A percentile compares a stretch with the other conserved stretches of the same genome.
Evolutionary conservation across 2,888 invertebrate genomes (phyloP).

Genomic region (Rhingia rostrata): DNA sequence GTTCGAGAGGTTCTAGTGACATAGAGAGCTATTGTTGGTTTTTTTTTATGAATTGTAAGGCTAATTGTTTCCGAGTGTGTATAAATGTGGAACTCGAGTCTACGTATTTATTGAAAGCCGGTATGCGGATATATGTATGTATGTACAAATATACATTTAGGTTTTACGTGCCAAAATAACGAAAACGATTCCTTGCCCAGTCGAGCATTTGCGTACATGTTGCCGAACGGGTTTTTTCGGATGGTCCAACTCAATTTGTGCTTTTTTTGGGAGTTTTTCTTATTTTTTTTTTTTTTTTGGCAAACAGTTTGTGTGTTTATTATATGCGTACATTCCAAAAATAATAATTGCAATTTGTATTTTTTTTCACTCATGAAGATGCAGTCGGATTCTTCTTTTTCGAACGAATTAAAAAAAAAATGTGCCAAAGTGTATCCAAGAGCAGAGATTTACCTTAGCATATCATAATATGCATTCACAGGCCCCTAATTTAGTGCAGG

Average conservation of each 20-base stretch:
- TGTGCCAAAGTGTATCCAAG: no score
- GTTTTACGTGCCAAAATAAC: background rate
- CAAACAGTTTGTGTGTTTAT: no score
- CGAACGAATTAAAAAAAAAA: no score
- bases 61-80: background rate
- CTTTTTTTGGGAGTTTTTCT: no score
- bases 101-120: background rate
- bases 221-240: background rate
- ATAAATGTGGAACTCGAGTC: background rate
- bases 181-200: background rate
- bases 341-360: no score
- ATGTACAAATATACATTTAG: background rate
- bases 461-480: no score
- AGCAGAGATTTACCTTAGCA: no score
- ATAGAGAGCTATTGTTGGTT: background rate
- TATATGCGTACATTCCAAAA: no score
- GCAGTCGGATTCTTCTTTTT: no score
- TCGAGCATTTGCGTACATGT: background rate
- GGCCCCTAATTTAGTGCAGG: no score
- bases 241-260: background rate
- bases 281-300: no score
- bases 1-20: background rate
- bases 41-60: background rate
- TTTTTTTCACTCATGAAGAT: no score
- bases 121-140: constrained; percentile 3